Evolutionary conservation across 1,140 invertebrate genomes (phyloP), one percentile per base, ranked within the genome.

Genomic region (Thalassaphorura encarpata): DNA sequence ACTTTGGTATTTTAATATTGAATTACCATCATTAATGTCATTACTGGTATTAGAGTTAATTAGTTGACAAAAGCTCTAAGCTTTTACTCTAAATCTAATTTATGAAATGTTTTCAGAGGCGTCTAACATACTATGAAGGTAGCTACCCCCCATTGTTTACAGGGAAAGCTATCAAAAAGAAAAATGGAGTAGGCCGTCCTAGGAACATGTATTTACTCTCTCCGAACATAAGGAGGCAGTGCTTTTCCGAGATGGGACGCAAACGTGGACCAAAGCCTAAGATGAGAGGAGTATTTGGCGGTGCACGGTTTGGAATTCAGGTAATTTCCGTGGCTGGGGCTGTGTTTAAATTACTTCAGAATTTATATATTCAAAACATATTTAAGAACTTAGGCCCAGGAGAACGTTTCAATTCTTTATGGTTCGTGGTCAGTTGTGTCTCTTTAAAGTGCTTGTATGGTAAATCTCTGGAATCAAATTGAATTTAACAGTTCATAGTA

Each of bases 261-360:
- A 88, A 89, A 69, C 73, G 87, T 54, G 84, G 84, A 1, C 79
- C 85, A 0, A 90, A 90, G 69, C 77, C 85, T 5, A 90, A 89
- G 75, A 87, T 87, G 80, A 72, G 85, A 58, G 84, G 84, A 5
- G 79, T 87, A n/a, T 87, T 87, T 72, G 84, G 85, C 26, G 81
- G 83, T 2, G 83, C 84, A 2, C 84, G 84, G 26, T 72, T 88
- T 24, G 84, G 84, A 8, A 71, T 88, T 31, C 84, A 86, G 71
- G 74, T 68, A 66, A 21, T 1, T 42, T 0, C 33, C 23, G 24
- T 8, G 13, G 19, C 15, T 21, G 16, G 2, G 15, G 21, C 21
- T 3, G 8, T 29, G n/a, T 26, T 29, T 28, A n/a, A 4, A 16
- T 3, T 53, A 21, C 21, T 28, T 19, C 11, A 27, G 16, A 27